Evolutionary conservation across 2,113 vertebrate species (phyloP), one percentile per base, ranked within the genome.

Genomic region (Nycticorax nycticorax): DNA sequence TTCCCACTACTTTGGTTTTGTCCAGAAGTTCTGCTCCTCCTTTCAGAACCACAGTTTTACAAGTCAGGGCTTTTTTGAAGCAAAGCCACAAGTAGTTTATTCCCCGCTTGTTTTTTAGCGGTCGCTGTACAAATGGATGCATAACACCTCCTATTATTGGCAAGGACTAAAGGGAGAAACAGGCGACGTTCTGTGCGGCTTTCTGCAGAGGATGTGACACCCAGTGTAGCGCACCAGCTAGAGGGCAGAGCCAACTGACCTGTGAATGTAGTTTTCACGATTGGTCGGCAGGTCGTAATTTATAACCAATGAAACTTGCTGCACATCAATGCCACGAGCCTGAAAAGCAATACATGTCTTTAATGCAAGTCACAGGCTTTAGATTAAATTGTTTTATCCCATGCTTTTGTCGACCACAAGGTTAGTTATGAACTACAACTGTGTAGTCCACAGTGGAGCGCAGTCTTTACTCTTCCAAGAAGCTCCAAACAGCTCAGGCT

Each of bases 221-320:
- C 27, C 22, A 12, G 55, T 9, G 8, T 9, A 64, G 52, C 21
- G 10, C 17, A 41, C 14, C 6, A 28, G 28, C 20, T 10, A 33
- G 13, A 14, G 55, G 62, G 56, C 8, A 89, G 45, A 72, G 27
- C 35, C 68, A 83, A 98, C 98, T 98, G 62, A 99, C 99, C 99
- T 99, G 97, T 99, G 99, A 98, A 99, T 99, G 94, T 99, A 99
- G 87, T 99, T 99, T 98, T 99, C 99, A 98, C 99, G 98, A 97
- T 99, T 99, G 97, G 99, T 99, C n/a, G 99, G 99, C 89, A 99
- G 98, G 96, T 99, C 99, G 28, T 99, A 99, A 89, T 99, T 99
- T 94, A 99, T 99, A 95, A 99, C 99, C 97, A 99, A 95, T 14
- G 99, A 99, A 93, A 99, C 99, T 97, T 99, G 99, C 97, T 99